Evolutionary conservation across 1,140 invertebrate species (phyloP).

Genomic region (Formica selysi): DNA sequence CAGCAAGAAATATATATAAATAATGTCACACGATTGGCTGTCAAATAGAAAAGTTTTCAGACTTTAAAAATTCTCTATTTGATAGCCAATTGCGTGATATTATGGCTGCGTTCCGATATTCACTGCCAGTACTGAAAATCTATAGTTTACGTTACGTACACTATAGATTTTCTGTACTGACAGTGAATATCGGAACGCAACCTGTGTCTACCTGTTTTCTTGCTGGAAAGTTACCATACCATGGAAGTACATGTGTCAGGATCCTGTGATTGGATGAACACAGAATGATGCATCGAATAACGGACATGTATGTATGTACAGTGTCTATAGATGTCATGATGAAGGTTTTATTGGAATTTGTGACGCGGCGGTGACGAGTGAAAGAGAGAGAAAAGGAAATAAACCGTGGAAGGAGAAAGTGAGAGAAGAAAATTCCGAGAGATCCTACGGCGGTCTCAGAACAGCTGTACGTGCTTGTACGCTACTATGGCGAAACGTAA

Average conservation of each 20-base stretch:
- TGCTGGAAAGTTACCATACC: not conserved
- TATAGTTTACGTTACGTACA: too few species aligned
- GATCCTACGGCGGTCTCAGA: too few species aligned
- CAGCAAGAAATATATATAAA: too few species aligned
- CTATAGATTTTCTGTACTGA: too few species aligned
- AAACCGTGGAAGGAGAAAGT: not conserved
- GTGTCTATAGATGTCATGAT: not conserved
- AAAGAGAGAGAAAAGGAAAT: not conserved
- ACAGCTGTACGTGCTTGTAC: not conserved
- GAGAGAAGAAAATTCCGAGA: not conserved
- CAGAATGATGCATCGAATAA: not conserved
- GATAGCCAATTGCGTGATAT: too few species aligned
- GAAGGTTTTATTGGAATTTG: constrained; percentile 8
- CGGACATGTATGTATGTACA: not conserved
- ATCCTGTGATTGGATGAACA: not conserved
- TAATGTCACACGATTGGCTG: too few species aligned
- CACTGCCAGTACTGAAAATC: too few species aligned
- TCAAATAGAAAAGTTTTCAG: too few species aligned
- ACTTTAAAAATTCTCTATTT: too few species aligned
- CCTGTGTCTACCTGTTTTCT: too few species aligned
- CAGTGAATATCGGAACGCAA: too few species aligned
- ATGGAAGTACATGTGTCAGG: not conserved
- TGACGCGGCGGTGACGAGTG: not conserved
- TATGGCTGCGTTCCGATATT: too few species aligned
- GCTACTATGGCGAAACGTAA: not conserved